Conservation (phyloP, 2,113 vertebrate genomes). For the Gadus chalcogrammus region DNA sequence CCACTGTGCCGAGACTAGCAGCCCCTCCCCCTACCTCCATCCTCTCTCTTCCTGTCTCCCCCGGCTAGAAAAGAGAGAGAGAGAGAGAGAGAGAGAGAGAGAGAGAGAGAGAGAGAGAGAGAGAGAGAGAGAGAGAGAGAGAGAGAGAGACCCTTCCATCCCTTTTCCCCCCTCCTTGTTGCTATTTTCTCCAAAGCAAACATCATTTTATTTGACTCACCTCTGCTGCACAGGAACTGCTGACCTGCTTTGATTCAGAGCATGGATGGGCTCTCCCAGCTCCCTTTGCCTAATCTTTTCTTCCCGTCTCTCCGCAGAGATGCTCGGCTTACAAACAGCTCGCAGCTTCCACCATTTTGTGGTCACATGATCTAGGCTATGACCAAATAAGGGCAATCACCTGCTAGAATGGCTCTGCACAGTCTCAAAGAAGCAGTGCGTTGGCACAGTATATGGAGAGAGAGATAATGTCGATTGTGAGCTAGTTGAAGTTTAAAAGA, state of each 20-base stretch:
- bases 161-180: not conserved
- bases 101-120: too few relatives aligned
- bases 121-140: too few relatives aligned
- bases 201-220: slow-evolving; percentile 60
- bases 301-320: slow-evolving; percentile 53
- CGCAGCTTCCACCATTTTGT: slow-evolving; percentile 75
- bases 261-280: slow-evolving; percentile 48
- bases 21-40: slow-evolving; percentile 41
- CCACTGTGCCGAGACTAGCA: slow-evolving; percentile 57
- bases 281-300: slow-evolving; percentile 41
- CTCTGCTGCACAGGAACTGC: slow-evolving; percentile 49
- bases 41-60: slow-evolving; percentile 52
- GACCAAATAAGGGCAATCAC: slow-evolving; percentile 66
- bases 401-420: slow-evolving; percentile 43
- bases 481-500: too few relatives aligned
- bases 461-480: not conserved
- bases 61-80: slow-evolving; percentile 18
- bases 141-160: not conserved
- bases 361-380: slow-evolving; percentile 66
- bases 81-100: too few relatives aligned
- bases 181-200: slow-evolving; percentile 26
- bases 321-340: slow-evolving; percentile 63
- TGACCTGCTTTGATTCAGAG: slow-evolving; percentile 46
- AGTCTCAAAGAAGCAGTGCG: slow-evolving; percentile 33
- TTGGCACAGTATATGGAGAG: not conserved